Percentiles rank a stretch among this genome's conserved stretches.
These are phyloP conservation scores for Ophioninae sp. DNA, from an alignment of 2,888 invertebrate genomes.

Conservation along the genomic window DNA sequence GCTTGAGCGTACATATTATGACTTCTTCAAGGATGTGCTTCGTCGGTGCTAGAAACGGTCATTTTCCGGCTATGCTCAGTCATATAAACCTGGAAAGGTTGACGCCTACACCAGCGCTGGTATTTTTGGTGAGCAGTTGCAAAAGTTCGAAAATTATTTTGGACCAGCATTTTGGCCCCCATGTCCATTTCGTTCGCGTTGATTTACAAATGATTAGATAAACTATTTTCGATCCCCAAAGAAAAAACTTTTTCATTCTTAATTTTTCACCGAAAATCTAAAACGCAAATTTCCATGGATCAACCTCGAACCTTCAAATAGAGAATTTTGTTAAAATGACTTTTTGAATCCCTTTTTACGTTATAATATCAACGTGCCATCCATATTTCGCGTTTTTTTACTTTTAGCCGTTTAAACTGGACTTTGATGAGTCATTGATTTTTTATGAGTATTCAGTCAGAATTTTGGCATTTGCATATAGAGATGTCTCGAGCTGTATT, in stretches of 20 bases:
- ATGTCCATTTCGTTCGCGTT: no score
- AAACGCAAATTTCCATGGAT: no score
- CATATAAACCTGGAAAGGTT: conserved; percentile 89
- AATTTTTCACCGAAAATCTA: conserved; percentile 57
- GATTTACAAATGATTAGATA: no score
- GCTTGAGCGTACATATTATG: conserved; percentile 97
- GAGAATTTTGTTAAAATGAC: no score
- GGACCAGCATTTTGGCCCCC: no score
- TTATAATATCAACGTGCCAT: no score
- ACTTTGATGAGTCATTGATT: no score
- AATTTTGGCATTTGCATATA: not conserved
- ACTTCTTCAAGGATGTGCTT: conserved; percentile 96
- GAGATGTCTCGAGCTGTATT: not conserved
- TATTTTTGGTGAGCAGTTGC: conserved; percentile 88
- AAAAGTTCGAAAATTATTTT: not conserved
- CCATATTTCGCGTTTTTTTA: no score
- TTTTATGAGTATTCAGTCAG: not conserved
- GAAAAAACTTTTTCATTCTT: conserved; percentile 26
- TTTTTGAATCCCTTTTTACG: no score
- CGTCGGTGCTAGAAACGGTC: conserved; percentile 94
- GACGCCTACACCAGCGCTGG: conserved; percentile 91
- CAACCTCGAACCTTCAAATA: no score
- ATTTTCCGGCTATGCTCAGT: conserved; percentile 91
- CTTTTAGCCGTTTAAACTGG: no score
- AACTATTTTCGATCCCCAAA: no score